Evolutionary conservation across 2,888 invertebrate genomes (phyloP).

Genomic region (Vanessa cardui): DNA sequence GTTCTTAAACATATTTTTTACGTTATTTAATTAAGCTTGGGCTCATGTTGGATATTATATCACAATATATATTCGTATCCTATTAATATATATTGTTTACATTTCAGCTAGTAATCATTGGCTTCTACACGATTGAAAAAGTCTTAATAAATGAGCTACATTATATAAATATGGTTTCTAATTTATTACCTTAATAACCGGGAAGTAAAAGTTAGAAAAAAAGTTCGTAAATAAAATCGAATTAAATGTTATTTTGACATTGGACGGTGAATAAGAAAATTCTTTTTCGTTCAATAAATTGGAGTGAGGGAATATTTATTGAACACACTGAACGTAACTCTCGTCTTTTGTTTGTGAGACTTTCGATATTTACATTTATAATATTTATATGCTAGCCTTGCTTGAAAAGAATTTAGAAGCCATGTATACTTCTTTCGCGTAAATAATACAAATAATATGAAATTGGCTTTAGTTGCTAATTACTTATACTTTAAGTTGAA

Average conservation of each 20-base stretch:
- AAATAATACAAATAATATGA: not conserved
- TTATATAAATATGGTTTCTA: not conserved
- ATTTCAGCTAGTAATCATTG: too few relatives aligned
- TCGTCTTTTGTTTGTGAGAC: slow-evolving; percentile 1
- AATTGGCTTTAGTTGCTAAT: too few relatives aligned
- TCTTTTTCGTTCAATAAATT: slow-evolving; percentile 19
- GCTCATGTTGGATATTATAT: too few relatives aligned
- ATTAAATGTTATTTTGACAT: slow-evolving; percentile 7
- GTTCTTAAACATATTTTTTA: slow-evolving; percentile 8
- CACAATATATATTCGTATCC: not conserved
- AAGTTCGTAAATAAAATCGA: not conserved
- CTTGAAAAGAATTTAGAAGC: not conserved
- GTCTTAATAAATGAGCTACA: too few relatives aligned
- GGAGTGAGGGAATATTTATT: slow-evolving; percentile 18
- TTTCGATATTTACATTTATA: slow-evolving; percentile 9
- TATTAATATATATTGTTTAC: too few relatives aligned
- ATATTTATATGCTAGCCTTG: not conserved
- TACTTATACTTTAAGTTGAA: too few relatives aligned
- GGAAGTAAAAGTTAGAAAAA: not conserved
- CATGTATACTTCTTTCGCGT: not conserved
- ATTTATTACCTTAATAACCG: not conserved
- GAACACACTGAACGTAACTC: slow-evolving; percentile 12
- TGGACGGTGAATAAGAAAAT: slow-evolving; percentile 13
- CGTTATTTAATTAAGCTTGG: not conserved
- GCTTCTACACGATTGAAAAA: too few relatives aligned